These are phyloP conservation scores for Thera obeliscata DNA, from an alignment of 2,888 invertebrate species.

Conservation along the genomic window DNA sequence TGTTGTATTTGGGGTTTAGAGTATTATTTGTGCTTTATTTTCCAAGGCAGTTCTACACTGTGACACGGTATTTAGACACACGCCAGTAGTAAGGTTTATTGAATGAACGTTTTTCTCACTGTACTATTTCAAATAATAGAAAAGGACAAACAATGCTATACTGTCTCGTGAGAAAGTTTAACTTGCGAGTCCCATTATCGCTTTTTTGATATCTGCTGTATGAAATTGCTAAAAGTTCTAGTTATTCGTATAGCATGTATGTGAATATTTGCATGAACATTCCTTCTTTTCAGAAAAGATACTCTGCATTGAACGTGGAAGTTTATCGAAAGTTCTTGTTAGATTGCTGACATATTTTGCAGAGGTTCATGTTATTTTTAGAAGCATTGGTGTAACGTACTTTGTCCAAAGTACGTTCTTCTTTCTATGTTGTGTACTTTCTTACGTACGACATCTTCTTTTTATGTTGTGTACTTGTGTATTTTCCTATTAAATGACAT, in stretches of 20 bases:
- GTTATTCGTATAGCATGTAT: not conserved
- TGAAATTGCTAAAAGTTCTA: not conserved
- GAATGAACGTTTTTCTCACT: too few relatives aligned
- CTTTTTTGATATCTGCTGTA: not conserved
- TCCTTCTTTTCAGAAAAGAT: not conserved
- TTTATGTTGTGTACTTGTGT: too few relatives aligned
- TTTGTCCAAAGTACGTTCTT: too few relatives aligned
- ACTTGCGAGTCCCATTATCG: not conserved
- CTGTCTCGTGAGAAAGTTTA: not conserved
- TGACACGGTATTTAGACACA: not conserved
- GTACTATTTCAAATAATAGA: not conserved
- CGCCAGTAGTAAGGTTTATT: too few relatives aligned
- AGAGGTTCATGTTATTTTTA: not conserved
- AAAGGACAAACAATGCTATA: not conserved
- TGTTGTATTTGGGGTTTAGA: slow-evolving; percentile 14
- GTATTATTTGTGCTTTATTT: slow-evolving; percentile 7
- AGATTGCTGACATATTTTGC: not conserved
- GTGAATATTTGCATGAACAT: not conserved
- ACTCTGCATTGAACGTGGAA: not conserved
- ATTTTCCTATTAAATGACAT: too few relatives aligned
- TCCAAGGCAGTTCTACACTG: not conserved
- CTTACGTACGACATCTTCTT: too few relatives aligned
- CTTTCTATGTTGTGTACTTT: too few relatives aligned
- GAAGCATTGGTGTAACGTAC: not conserved
- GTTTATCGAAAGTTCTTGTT: not conserved